A percentile compares a stretch with the other conserved stretches of the same genome.
Evolutionary conservation across 2,888 invertebrate species (phyloP).

Genomic region (Julus scandinavius): DNA sequence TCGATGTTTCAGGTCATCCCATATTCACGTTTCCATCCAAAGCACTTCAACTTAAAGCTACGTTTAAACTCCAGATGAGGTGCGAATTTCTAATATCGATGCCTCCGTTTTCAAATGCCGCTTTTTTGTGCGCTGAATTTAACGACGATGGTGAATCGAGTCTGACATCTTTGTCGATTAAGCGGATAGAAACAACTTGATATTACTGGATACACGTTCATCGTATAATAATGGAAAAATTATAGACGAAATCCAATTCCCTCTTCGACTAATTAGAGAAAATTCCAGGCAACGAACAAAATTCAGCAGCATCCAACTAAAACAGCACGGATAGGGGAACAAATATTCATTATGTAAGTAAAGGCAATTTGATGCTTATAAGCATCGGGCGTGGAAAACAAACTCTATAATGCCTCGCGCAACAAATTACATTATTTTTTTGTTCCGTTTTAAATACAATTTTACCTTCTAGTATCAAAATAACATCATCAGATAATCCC

Average conservation of each 20-base stretch:
- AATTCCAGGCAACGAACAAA: constrained; percentile 33
- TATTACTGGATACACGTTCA: constrained; percentile 26
- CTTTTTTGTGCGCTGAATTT: neutral
- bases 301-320: neutral
- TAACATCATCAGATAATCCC: neutral
- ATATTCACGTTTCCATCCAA: neutral
- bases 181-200: constrained; percentile 21
- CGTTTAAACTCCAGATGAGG: constrained; percentile 5
- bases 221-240: constrained; percentile 25
- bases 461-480: constrained; percentile 5
- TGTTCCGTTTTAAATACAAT: constrained; percentile 16
- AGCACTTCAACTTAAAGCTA: neutral
- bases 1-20: neutral
- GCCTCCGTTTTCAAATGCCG: neutral
- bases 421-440: constrained; percentile 16
- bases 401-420: neutral
- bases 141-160: constrained; percentile 10
- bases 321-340: neutral
- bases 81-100: neutral
- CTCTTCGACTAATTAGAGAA: constrained; percentile 16
- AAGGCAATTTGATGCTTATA: constrained; percentile 9
- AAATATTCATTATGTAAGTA: neutral
- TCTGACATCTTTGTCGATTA: constrained; percentile 8
- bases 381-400: neutral
- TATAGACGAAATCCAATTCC: constrained; percentile 33